Base-by-base conservation (phyloP, 1,140 invertebrate genomes). In the Macrobrachium nipponense region DNA sequence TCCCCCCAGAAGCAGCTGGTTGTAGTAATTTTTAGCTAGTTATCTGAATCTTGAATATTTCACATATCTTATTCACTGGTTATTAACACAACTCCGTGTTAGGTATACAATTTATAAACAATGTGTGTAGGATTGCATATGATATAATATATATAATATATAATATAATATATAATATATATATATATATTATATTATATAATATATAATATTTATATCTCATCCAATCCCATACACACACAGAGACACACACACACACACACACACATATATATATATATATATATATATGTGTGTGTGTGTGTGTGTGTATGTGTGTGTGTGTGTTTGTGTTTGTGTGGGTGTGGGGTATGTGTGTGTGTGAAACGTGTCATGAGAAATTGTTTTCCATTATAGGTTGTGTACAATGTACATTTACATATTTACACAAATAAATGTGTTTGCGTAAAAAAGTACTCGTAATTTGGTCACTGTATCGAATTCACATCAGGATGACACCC, bases 321-420 rank as follows among this genome's bases (percentile, higher is more conserved):
- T 77, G 43, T 77, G 43, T 77, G 43, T 77, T 18, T 77, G 43
- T 77, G 51, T 78, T 20, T 78, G 51, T 78, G 51, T 78, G 23
- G 58, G 58, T 78, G 58, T 68, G 66, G 27, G 23, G 11, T 36
- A n/a, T 76, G 10, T 76, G 10, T 43, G 14, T 76, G 15, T 60
- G 20, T 70, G 4, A 23, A 20, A 23, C 66, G 20, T 36, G 5
- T 36, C 36, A 20, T 70, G 20, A 23, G 20, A 23, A 20, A 7
- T 10, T 70, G 20, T 70, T n/a, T 72, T n/a, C 23, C 14, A 36
- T 43, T 72, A 15, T 72, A 23, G 27, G 12, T 72, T 43, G 27
- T 43, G 17, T 51, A 44, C 27, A 44, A 12, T 73, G 17, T 73
- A 36, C 27, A 36, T 73, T 18, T 73, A 36, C 27, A 36, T 73